Evolutionary conservation across 2,888 invertebrate species (phyloP), one percentile per base, ranked within the genome.

Genomic region (Xylota sylvarum): DNA sequence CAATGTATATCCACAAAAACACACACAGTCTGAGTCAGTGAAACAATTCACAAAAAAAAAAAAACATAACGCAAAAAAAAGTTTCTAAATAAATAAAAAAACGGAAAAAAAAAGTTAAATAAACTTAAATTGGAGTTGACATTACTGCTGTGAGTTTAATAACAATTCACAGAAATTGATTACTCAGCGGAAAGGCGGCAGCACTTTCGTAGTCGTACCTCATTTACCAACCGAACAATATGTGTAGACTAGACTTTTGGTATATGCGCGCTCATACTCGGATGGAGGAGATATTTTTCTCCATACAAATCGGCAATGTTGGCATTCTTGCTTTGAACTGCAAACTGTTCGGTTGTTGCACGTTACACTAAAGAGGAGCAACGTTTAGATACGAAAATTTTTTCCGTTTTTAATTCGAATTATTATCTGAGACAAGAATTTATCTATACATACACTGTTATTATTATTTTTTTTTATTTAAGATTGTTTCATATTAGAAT

Each of bases 251-350:
- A 52, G 30, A 27, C 14, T 35, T 37, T 10, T 3, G 23, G 23
- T 23, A 23, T 23, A 23, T 23, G 23, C 23, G 37, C 37, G 37
- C 37, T 37, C 37, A 4, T 37, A 37, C 10, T 10, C 65, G 74
- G 37, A 70, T 72, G 76, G 67, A 69, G 80, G 69, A 60, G 84
- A 84, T 80, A 84, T 85, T 84, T 43, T 85, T 85, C 80, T 74
- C 70, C 76, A 77, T 69, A 74, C 7, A 69, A 84, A 88, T 67
- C 83, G 90, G 88, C 89, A 89, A 90, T 89, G 92, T 92, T 92
- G 90, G 92, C 90, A 92, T 92, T 92, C 92, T 92, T 92, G 92
- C 89, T 92, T 92, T 90, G 91, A 90, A 90, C 90, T 90, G 91
- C 91, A 91, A 91, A 89, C 90, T 89, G 92, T 90, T 90, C 91